A percentile compares a stretch with the other conserved stretches of the same genome.
phyloP scores from a whole-genome alignment of 1,140 invertebrate species.

The Drosophila guanche region DNA sequence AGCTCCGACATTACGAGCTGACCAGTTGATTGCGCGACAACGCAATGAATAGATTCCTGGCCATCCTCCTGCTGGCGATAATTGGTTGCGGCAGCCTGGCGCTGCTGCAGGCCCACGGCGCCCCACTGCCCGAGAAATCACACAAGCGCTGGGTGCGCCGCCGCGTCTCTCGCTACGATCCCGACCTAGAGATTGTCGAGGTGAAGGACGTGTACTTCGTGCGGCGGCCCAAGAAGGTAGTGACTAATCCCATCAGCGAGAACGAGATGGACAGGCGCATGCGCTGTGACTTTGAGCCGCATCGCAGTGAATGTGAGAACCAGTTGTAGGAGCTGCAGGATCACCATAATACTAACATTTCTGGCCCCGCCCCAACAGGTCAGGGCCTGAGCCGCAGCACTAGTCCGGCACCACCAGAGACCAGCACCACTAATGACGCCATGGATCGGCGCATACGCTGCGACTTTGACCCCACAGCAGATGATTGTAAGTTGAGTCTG shows the following conservation, averaged over 20 bases:
- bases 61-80: slow-evolving; percentile 12
- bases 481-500: slow-evolving; percentile 43
- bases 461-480: slow-evolving; percentile 46
- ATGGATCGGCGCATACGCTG: slow-evolving; percentile 43
- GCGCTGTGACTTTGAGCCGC: slow-evolving; percentile 31
- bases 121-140: slow-evolving; percentile 8
- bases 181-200: slow-evolving; percentile 43
- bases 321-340: no score
- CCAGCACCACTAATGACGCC: slow-evolving; percentile 12
- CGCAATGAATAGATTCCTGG: slow-evolving; percentile 35
- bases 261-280: slow-evolving; percentile 31
- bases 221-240: slow-evolving; percentile 39
- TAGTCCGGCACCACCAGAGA: background rate
- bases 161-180: slow-evolving; percentile 10
- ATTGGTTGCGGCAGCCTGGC: slow-evolving; percentile 9
- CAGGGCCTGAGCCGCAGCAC: background rate
- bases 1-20: background rate
- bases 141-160: slow-evolving; percentile 33
- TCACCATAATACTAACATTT: no score
- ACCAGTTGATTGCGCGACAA: slow-evolving; percentile 24
- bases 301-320: slow-evolving; percentile 9
- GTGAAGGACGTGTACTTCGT: slow-evolving; percentile 47
- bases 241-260: background rate
- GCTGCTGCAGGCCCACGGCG: slow-evolving; percentile 12
- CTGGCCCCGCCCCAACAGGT: no score